Percentiles rank a stretch among this genome's conserved stretches.
Evolutionary conservation across 2,888 invertebrate genomes (phyloP).

Genomic region (Masnerella sp.): DNA sequence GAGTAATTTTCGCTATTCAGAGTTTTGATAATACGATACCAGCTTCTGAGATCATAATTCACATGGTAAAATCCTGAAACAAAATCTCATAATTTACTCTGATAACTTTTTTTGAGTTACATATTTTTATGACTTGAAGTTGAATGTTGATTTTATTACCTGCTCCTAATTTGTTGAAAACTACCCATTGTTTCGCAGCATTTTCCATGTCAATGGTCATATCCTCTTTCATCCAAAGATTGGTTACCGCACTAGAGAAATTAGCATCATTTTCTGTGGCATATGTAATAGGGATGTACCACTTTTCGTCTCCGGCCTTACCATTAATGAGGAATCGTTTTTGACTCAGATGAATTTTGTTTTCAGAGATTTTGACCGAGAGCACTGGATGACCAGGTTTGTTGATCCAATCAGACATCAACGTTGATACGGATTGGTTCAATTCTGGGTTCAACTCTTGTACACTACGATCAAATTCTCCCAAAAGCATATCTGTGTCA

Average conservation of each 20-base stretch:
- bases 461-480: constrained; percentile 58
- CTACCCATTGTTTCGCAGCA: constrained; percentile 69
- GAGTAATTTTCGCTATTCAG: constrained; percentile 77
- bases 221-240: constrained; percentile 42
- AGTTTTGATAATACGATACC: constrained; percentile 80
- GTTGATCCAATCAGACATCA: constrained; percentile 80
- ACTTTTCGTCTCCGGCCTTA: constrained; percentile 76
- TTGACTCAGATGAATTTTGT: constrained; percentile 68
- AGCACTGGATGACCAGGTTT: constrained; percentile 79
- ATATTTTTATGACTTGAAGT: too few species aligned
- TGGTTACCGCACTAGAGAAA: constrained; percentile 71
- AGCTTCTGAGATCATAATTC: constrained; percentile 81
- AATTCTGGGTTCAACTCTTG: constrained; percentile 8
- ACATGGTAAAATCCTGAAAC: constrained; percentile 81
- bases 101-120: too few species aligned
- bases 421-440: constrained; percentile 60
- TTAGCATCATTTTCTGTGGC: constrained; percentile 79
- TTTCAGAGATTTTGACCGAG: constrained; percentile 75
- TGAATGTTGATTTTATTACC: too few species aligned
- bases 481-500: constrained; percentile 66
- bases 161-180: constrained; percentile 67
- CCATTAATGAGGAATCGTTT: constrained; percentile 62
- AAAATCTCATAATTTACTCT: background rate
- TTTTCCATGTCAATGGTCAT: constrained; percentile 74
- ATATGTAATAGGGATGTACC: constrained; percentile 84